Evolutionary conservation across 2,888 invertebrate species (phyloP).

Genomic region (Lamellibrachia columna): DNA sequence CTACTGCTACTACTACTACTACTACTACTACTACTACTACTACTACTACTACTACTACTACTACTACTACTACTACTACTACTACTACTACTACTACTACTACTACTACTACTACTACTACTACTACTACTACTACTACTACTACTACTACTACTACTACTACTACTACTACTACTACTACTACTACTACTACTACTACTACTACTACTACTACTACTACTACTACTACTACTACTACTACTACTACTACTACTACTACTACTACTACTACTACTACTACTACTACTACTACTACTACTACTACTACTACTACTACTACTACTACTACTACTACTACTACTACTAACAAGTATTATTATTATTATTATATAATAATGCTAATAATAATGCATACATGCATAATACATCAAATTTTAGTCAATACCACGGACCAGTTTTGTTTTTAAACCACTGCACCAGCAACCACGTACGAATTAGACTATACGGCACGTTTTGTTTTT

Average conservation of each 20-base stretch:
- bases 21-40: conserved; percentile 31
- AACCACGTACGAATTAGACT: too few species aligned
- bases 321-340: conserved; percentile 27
- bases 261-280: conserved; percentile 29
- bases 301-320: conserved; percentile 32
- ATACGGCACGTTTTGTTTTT: too few species aligned
- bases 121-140: conserved; percentile 32
- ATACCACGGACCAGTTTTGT: too few species aligned
- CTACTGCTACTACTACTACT: conserved; percentile 31
- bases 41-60: conserved; percentile 31
- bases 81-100: conserved; percentile 27
- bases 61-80: conserved; percentile 26
- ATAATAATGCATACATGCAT: too few species aligned
- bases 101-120: conserved; percentile 30
- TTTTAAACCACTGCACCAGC: too few species aligned
- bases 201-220: conserved; percentile 31
- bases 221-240: conserved; percentile 31
- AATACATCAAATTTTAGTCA: too few species aligned
- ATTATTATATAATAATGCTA: too few species aligned
- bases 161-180: conserved; percentile 28
- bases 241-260: conserved; percentile 29
- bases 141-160: conserved; percentile 31
- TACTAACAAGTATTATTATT: too few species aligned
- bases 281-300: conserved; percentile 31
- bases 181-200: conserved; percentile 31